Base-by-base conservation (phyloP, 30 jellyfish, hydroid and myxozoan genomes). In the Haliclystus octoradiatus region DNA sequence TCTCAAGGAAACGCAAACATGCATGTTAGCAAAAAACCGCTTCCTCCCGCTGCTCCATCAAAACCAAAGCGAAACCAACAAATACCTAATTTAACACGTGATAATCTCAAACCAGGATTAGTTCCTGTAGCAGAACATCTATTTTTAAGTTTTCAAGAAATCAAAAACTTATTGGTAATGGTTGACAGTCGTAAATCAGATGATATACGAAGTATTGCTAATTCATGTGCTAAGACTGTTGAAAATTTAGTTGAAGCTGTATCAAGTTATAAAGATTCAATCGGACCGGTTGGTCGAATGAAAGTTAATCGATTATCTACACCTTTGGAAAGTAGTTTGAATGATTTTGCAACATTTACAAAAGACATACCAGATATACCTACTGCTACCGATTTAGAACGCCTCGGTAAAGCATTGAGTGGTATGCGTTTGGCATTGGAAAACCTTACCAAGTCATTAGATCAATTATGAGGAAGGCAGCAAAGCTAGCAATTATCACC, bases 271-370 rank as follows among this genome's bases (percentile, higher is more conserved):
- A 93, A 93, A 14, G 96, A 85, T 62, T 85, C 96, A 33, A 65
- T 85, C 15, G 96, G 93, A 2, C 96, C 96, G 33, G 96, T 85
- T 46, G 61, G 90, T 34, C 69, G 96, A 50, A 72, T 76, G 93
- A 76, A 80, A 34, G 96, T 85, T 24, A 85, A 74, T 33, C 66
- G 70, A 50, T 90, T 71, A 34, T 66, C 78, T 27, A 85, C 74
- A 5, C 61, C 66, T 29, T 34, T 85, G 26, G 96, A 85, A 64
- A 80, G 65, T n/a, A 63, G 78, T 74, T 68, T 52, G 62, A 72
- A 68, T 53, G 96, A 85, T n/a, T 69, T 85, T 27, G 69, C 34
- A 63, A 77, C 40, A 2, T 72, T 85, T 9, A 57, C 64, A 2
- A 68, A 50, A 30, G 78, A 69, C 29, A 22, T 78, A 22, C 77